Conservation (phyloP, 2,888 invertebrate genomes). For the Heliconius hortense region DNA sequence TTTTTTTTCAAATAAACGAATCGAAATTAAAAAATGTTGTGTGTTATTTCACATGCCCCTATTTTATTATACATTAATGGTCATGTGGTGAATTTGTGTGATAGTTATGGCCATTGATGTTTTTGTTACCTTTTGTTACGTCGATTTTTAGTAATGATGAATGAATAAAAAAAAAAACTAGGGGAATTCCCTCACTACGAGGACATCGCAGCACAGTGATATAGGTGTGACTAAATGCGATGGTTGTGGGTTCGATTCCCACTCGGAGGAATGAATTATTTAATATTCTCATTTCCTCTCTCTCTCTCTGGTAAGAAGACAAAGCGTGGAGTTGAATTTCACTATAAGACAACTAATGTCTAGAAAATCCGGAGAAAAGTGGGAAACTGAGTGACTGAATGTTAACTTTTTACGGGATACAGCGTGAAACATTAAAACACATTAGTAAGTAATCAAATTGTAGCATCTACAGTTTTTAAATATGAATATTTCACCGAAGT, state of each 20-base stretch:
- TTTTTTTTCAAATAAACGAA: conserved; percentile 61
- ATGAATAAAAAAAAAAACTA: too few relatives aligned
- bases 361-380: neutral
- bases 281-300: neutral
- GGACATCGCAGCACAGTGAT: too few relatives aligned
- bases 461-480: too few relatives aligned
- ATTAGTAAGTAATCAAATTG: too few relatives aligned
- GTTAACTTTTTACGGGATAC: too few relatives aligned
- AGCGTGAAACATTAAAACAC: too few relatives aligned
- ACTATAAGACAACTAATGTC: neutral
- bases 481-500: too few relatives aligned
- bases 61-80: conserved; percentile 64
- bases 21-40: conserved; percentile 53
- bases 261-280: neutral
- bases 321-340: neutral
- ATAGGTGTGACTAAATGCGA: too few relatives aligned
- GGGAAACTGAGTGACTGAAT: neutral
- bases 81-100: conserved; percentile 62
- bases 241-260: neutral
- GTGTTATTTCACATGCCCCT: conserved; percentile 68
- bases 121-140: neutral
- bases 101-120: conserved; percentile 74
- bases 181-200: too few relatives aligned
- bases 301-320: neutral
- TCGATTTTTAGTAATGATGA: too few relatives aligned